phyloP scores from a whole-genome alignment of 2,888 invertebrate genomes.

The Proisotoma minuta region DNA sequence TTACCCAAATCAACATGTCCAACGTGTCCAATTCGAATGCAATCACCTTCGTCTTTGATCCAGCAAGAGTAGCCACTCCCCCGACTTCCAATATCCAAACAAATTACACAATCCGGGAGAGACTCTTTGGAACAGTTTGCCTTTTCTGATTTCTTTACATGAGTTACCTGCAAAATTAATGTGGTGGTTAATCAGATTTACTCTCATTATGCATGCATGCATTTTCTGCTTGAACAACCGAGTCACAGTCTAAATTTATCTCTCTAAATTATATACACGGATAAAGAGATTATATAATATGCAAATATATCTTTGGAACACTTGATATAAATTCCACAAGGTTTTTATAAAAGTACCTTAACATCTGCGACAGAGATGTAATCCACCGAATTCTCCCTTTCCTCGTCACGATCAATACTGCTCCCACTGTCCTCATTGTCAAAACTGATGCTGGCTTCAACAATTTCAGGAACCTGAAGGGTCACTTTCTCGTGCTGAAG shows the following conservation, averaged over 20 bases:
- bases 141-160: slow-evolving; percentile 22
- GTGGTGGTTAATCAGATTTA: too few relatives aligned
- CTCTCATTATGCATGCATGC: too few relatives aligned
- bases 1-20: slow-evolving; percentile 38
- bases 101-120: slow-evolving; percentile 37
- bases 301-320: too few relatives aligned
- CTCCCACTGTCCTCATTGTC: slow-evolving; percentile 41
- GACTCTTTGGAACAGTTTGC: too few relatives aligned
- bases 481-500: slow-evolving; percentile 30
- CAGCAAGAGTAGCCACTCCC: slow-evolving; percentile 43
- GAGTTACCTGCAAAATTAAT: slow-evolving; percentile 30
- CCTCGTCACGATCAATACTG: slow-evolving; percentile 33
- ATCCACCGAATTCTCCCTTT: slow-evolving; percentile 43
- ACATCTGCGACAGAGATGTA: slow-evolving; percentile 46
- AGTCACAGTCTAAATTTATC: too few relatives aligned
- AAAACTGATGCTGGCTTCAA: slow-evolving; percentile 44
- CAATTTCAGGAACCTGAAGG: slow-evolving; percentile 35
- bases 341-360: too few relatives aligned
- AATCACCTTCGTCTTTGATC: slow-evolving; percentile 36
- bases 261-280: too few relatives aligned
- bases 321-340: too few relatives aligned
- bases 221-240: too few relatives aligned
- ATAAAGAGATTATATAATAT: too few relatives aligned
- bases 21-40: slow-evolving; percentile 42
- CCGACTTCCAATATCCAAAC: slow-evolving; percentile 43